These are phyloP conservation scores for Phania funesta DNA, from an alignment of 2,888 invertebrate species.

Conservation along the genomic window DNA sequence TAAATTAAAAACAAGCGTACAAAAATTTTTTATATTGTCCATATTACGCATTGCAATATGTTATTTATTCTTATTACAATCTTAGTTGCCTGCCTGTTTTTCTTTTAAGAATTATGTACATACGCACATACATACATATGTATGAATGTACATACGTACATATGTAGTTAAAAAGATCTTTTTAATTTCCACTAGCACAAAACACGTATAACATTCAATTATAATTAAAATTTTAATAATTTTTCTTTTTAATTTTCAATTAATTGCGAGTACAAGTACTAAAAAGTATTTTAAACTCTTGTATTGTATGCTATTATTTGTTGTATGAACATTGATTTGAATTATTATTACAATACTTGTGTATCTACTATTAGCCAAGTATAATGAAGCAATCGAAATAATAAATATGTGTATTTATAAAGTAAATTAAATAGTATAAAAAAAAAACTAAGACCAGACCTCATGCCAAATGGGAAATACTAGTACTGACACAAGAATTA, in stretches of 20 bases:
- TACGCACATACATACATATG: too few relatives aligned
- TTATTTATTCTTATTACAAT: conserved; percentile 48
- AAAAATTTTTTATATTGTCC: not conserved
- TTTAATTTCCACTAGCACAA: conserved; percentile 23
- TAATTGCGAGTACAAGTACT: conserved; percentile 68
- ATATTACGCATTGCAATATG: conserved; percentile 25
- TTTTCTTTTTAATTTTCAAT: conserved; percentile 71
- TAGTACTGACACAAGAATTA: not conserved
- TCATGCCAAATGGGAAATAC: conserved; percentile 29
- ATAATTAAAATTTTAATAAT: conserved; percentile 57
- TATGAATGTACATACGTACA: too few relatives aligned
- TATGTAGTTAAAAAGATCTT: conserved; percentile 35
- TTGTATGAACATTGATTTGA: conserved; percentile 43
- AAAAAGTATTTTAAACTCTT: conserved; percentile 63
- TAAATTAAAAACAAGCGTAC: not conserved
- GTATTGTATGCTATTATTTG: conserved; percentile 32
- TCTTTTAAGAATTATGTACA: conserved; percentile 11
- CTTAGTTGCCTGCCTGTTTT: conserved; percentile 44
- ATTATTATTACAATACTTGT: conserved; percentile 54
- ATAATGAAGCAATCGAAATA: conserved; percentile 65
- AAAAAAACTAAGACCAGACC: conserved; percentile 23
- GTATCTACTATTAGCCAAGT: conserved; percentile 63
- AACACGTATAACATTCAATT: conserved; percentile 48
- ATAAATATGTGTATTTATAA: conserved; percentile 53
- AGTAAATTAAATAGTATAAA: conserved; percentile 39